Conservation (phyloP, 1,140 invertebrate species). For the Chrysopa pallens region DNA sequence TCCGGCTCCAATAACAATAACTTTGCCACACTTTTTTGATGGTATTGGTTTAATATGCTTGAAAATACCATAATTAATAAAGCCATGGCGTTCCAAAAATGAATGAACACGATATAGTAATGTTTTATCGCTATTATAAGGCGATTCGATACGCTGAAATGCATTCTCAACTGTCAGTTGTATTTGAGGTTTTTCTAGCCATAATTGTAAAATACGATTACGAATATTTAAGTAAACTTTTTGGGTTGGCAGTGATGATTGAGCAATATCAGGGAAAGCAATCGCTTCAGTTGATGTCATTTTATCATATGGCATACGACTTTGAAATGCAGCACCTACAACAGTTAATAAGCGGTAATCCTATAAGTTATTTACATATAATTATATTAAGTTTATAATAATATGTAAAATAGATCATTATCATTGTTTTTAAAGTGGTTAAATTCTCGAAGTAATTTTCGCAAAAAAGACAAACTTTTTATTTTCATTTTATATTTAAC, state of each 20-base stretch:
- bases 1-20: constrained; percentile 90
- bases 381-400: too few relatives aligned
- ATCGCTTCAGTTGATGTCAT: constrained; percentile 86
- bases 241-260: constrained; percentile 62
- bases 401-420: too few relatives aligned
- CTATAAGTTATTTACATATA: too few relatives aligned
- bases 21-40: constrained; percentile 68
- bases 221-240: constrained; percentile 85
- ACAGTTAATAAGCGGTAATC: constrained; percentile 40
- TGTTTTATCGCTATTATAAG: constrained; percentile 75
- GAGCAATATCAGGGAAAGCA: constrained; percentile 80
- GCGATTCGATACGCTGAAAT: constrained; percentile 66
- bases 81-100: constrained; percentile 89
- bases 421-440: too few relatives aligned
- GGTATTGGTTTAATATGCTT: constrained; percentile 63
- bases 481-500: too few relatives aligned
- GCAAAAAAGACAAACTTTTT: too few relatives aligned
- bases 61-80: constrained; percentile 97
- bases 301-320: constrained; percentile 84
- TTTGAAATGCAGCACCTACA: constrained; percentile 86
- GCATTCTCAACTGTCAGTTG: constrained; percentile 74
- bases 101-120: constrained; percentile 74
- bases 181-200: constrained; percentile 90
- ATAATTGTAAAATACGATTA: constrained; percentile 84
- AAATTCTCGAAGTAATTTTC: too few relatives aligned